phyloP scores from a whole-genome alignment of 2,888 invertebrate species.

The Lagria hirta region DNA sequence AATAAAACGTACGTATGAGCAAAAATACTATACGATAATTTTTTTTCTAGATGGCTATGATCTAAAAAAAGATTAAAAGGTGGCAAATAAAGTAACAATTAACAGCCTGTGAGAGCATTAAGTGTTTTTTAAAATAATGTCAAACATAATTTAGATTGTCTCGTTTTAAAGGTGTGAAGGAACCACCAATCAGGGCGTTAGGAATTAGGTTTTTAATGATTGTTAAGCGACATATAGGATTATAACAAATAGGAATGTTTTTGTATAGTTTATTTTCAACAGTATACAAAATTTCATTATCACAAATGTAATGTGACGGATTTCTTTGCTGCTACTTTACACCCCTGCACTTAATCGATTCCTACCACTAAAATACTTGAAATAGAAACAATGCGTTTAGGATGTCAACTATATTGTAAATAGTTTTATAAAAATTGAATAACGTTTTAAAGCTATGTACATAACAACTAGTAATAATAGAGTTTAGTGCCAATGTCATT shows the following conservation, averaged over 20 bases:
- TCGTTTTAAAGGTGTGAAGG: too few species aligned
- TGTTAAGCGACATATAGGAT: too few species aligned
- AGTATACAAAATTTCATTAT: conserved; percentile 51
- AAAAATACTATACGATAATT: too few species aligned
- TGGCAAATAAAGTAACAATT: too few species aligned
- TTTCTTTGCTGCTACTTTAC: conserved; percentile 31
- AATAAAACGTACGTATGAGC: too few species aligned
- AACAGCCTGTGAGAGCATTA: too few species aligned
- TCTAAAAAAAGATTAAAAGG: too few species aligned
- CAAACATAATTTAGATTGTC: too few species aligned
- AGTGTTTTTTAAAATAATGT: too few species aligned
- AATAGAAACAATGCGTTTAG: conserved; percentile 29
- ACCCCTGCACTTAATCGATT: conserved; percentile 18
- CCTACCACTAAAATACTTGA: conserved; percentile 22
- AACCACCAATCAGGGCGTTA: too few species aligned
- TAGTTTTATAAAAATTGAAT: conserved; percentile 37
- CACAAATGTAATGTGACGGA: conserved; percentile 51
- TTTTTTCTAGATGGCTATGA: too few species aligned
- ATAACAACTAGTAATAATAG: conserved; percentile 28
- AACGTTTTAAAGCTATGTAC: conserved; percentile 37
- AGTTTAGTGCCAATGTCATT: conserved; percentile 37
- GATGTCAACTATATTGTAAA: conserved; percentile 28
- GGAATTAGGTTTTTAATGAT: too few species aligned
- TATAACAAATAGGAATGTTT: conserved; percentile 12
- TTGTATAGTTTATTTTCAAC: conserved; percentile 43